Evolutionary conservation across 2,888 invertebrate genomes (phyloP), one percentile per base, ranked within the genome.

Genomic region (Cinara cedri): DNA sequence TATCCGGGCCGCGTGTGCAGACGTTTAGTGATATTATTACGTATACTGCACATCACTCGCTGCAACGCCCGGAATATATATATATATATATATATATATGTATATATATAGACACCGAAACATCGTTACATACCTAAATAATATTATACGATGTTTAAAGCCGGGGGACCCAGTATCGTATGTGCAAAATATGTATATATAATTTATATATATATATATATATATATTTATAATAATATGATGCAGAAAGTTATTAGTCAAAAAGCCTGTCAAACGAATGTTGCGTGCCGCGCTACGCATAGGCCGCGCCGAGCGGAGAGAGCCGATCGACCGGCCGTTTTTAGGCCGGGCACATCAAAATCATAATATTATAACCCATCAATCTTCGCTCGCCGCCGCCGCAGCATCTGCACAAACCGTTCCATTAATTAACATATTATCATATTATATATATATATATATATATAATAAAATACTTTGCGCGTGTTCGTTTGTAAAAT

Each of bases 361-460:
- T 68, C 76, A 78, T 49, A 66, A 66, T 46, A 65, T 76, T 60
- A 68, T 51, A 78, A 68, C 68, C 68, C 76, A 78, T 78, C 76
- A 78, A 78, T 78, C 68, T 60, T 78, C 68, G 34, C 34, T 6
- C 55, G 16, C n/a, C 55, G 16, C n/a, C 57, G 57, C 49, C 68
- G 55, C 68, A 60, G 60, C 76, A 66, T 78, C 76, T 78, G 68
- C 66, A 57, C 76, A 49, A 34, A 26, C 65, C 76, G 57, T 78
- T 76, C 66, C 76, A 78, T 78, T 78, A 78, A 78, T 78, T 78
- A 78, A 78, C 76, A 66, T 78, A 78, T 57, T 78, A 78, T 78
- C 66, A 76, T 76, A 68, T n/a, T n/a, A n/a, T n/a, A n/a, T n/a
- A n/a, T n/a, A n/a, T n/a, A n/a, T n/a, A n/a, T n/a, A n/a, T n/a